phyloP scores from a whole-genome alignment of 1,140 invertebrate species.

The Brachionus sp. region DNA sequence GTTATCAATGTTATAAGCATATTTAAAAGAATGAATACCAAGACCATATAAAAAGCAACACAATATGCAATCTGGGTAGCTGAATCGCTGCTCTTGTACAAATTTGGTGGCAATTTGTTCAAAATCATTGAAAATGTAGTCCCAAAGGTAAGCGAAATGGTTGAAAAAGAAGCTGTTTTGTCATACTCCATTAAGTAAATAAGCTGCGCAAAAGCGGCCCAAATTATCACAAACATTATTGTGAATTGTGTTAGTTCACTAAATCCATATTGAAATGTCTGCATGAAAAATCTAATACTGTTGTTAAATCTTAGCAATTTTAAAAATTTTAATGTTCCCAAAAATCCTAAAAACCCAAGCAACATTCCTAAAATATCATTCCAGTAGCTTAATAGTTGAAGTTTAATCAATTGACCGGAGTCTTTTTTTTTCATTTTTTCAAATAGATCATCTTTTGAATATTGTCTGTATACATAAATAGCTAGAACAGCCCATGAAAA shows the following conservation, averaged over 20 bases:
- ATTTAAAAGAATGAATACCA: background rate
- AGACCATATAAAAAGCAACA: background rate
- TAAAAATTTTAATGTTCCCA: slow-evolving; percentile 40
- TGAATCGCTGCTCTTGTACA: background rate
- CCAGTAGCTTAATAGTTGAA: slow-evolving; percentile 38
- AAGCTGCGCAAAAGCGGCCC: background rate
- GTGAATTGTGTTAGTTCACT: background rate
- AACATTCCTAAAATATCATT: slow-evolving; percentile 30
- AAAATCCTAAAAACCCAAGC: slow-evolving; percentile 7
- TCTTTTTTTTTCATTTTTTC: slow-evolving; percentile 59
- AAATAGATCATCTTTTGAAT: slow-evolving; percentile 56
- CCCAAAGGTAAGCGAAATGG: background rate
- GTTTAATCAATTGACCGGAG: slow-evolving; percentile 57
- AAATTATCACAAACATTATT: slow-evolving; percentile 1
- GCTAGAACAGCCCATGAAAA: slow-evolving; percentile 57
- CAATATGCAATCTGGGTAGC: background rate
- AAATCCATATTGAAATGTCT: background rate
- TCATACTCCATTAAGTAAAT: background rate
- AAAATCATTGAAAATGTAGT: slow-evolving; percentile 23
- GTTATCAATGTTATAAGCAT: background rate
- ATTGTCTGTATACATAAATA: slow-evolving; percentile 59
- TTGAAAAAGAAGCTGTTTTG: background rate
- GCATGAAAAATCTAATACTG: background rate
- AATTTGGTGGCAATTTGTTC: background rate
- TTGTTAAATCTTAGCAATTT: slow-evolving; percentile 35